These are phyloP conservation scores for Hafferia zeledoni DNA, from an alignment of 2,797 vertebrate species.

Conservation along the genomic window DNA sequence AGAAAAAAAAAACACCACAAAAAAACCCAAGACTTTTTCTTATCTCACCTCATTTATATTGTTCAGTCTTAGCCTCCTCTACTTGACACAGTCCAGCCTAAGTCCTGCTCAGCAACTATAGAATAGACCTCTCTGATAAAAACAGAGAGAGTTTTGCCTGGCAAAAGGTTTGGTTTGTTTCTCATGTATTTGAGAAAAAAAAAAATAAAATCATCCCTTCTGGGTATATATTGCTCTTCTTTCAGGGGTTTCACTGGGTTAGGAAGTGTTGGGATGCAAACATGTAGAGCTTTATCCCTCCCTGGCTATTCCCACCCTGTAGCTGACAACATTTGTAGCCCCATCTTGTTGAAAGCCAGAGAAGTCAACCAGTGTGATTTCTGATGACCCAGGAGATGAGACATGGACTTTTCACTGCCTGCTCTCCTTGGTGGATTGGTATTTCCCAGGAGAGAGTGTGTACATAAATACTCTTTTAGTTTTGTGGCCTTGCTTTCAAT, in stretches of 20 bases:
- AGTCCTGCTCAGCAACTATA: background rate
- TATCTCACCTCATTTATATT: background rate
- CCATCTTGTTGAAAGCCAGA: background rate
- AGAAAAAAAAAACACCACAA: background rate
- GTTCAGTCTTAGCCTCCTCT: background rate
- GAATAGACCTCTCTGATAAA: background rate
- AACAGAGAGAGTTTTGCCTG: background rate
- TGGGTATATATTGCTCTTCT: background rate
- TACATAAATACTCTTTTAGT: background rate
- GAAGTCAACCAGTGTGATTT: background rate
- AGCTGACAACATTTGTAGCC: background rate
- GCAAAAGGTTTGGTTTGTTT: background rate
- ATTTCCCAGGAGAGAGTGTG: background rate
- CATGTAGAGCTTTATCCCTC: background rate
- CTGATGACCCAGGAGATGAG: background rate
- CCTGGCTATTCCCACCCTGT: background rate
- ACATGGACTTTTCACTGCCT: background rate
- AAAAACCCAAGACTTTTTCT: background rate
- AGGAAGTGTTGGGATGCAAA: background rate
- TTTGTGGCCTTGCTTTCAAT: background rate
- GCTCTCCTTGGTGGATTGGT: background rate
- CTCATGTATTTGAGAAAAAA: background rate
- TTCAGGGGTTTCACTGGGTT: background rate
- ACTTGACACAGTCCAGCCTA: background rate
- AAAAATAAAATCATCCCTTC: rapidly evolving